phyloP scores from a whole-genome alignment of 1,140 invertebrate species.

The Lepidurus apus region DNA sequence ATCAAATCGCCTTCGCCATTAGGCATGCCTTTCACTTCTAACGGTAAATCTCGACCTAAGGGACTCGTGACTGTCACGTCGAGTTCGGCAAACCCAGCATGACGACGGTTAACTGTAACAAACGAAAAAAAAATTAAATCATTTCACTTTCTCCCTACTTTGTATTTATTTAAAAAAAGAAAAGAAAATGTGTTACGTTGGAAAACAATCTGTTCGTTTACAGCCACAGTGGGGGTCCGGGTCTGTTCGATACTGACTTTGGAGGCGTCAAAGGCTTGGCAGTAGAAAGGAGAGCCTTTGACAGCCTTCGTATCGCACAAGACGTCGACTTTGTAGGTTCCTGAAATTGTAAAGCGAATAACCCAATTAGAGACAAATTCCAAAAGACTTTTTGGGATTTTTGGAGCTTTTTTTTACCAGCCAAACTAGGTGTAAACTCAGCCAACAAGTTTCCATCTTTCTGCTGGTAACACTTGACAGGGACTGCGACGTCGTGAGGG shows the following conservation, averaged over 20 bases:
- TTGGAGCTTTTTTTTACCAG: constrained; percentile 37
- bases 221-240: constrained; percentile 54
- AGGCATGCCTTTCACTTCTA: constrained; percentile 67
- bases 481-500: constrained; percentile 81
- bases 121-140: constrained; percentile 35
- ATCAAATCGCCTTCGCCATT: constrained; percentile 69
- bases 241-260: constrained; percentile 53
- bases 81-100: constrained; percentile 83
- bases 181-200: constrained; percentile 56
- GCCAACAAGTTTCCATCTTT: constrained; percentile 87
- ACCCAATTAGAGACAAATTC: background rate
- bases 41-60: constrained; percentile 74
- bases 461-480: constrained; percentile 90
- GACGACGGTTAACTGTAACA: constrained; percentile 69
- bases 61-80: constrained; percentile 84
- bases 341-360: background rate
- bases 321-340: constrained; percentile 71
- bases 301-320: constrained; percentile 84
- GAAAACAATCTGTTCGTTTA: constrained; percentile 77
- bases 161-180: background rate
- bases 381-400: background rate
- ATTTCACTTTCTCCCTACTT: background rate
- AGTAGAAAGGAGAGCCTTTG: constrained; percentile 90
- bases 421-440: constrained; percentile 74
- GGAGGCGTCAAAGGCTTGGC: constrained; percentile 87